phyloP scores from a whole-genome alignment of 2,113 vertebrate genomes.

The Pelvicachromis taeniatus region DNA sequence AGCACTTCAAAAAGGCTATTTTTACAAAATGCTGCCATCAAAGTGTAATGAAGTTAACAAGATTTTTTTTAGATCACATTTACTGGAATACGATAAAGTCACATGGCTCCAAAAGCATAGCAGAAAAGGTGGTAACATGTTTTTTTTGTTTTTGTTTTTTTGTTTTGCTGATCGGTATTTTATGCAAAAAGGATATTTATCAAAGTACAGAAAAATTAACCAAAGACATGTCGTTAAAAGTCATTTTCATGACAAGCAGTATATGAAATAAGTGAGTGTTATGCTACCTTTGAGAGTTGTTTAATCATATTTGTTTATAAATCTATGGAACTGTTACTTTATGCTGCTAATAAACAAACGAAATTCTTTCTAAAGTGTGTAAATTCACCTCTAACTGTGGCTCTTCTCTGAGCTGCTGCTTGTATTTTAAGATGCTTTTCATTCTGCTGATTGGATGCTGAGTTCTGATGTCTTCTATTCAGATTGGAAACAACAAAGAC shows the following conservation, averaged over 20 bases:
- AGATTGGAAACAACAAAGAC: conserved; percentile 97
- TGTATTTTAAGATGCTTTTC: background rate
- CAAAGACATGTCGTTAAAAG: background rate
- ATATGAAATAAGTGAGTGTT: background rate
- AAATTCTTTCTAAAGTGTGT: background rate
- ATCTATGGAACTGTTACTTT: background rate
- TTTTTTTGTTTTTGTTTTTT: background rate
- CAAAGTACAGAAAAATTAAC: background rate
- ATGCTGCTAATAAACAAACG: background rate
- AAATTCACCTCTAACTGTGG: background rate
- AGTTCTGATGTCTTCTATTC: background rate
- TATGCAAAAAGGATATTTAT: background rate
- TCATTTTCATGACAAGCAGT: background rate
- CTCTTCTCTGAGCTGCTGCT: background rate
- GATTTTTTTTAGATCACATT: background rate
- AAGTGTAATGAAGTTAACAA: background rate
- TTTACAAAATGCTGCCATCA: background rate
- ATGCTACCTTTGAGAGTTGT: background rate
- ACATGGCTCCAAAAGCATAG: background rate
- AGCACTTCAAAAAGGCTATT: background rate
- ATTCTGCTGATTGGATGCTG: background rate
- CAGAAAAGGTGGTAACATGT: background rate
- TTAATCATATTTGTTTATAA: background rate
- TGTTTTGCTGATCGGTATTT: background rate
- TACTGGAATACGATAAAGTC: background rate